Evolutionary conservation across 2,113 vertebrate species (phyloP).

Genomic region (Numida meleagris): DNA sequence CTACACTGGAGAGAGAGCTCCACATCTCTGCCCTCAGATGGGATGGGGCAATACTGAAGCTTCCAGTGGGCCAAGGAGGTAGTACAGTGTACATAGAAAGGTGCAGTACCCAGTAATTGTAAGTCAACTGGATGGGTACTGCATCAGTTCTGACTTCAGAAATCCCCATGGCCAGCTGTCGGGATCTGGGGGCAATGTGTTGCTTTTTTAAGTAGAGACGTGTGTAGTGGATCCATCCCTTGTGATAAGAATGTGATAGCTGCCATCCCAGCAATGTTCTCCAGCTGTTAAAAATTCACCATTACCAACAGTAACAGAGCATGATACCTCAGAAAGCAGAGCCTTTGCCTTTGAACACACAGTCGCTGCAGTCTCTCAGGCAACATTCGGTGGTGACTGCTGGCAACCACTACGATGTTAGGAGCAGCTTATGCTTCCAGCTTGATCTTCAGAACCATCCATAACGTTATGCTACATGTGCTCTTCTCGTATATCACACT

Average conservation of each 20-base stretch:
- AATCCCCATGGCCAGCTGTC: no score
- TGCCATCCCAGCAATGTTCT: neutral
- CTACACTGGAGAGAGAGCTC: no score
- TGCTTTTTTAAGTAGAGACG: no score
- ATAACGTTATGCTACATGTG: neutral
- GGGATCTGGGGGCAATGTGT: no score
- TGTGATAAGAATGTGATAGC: fast-evolving
- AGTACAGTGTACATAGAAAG: no score
- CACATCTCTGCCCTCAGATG: no score
- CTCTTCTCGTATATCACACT: constrained; percentile 48
- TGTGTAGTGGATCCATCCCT: fast-evolving
- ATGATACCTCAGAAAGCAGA: neutral
- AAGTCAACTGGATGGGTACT: no score
- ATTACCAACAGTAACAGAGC: neutral
- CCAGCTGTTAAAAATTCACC: neutral
- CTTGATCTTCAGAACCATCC: constrained; percentile 41
- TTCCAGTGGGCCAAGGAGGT: no score
- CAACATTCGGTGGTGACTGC: constrained; percentile 46
- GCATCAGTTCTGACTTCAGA: no score
- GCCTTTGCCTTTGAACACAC: neutral
- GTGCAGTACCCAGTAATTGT: no score
- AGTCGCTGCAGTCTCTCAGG: neutral
- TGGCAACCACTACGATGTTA: constrained; percentile 34
- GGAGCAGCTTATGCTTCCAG: constrained; percentile 29
- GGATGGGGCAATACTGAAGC: no score